Base-by-base conservation (phyloP, 2,888 invertebrate genomes). In the Eustalomyia histrio region DNA sequence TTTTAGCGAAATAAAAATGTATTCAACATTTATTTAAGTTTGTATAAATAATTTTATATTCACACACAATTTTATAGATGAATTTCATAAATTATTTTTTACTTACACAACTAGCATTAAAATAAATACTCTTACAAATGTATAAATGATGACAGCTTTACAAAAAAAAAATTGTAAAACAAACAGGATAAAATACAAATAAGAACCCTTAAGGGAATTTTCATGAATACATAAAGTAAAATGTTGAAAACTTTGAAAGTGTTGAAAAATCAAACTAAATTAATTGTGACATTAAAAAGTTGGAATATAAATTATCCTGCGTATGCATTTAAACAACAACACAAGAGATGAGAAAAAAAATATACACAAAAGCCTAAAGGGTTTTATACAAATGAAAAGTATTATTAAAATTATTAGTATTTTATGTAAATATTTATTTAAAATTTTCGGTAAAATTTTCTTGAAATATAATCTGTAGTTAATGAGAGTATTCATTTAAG, bases 191-290 rank as follows among this genome's bases (percentile, higher is more conserved):
- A 72, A 43, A 39, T 67, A 33, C 57, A 52, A 14, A 35, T 69
- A 24, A 39, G n/a, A n/a, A 5, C 14, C 64, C 73, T 69, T 43
- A 29, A 29, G 68, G 74, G 43, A 14, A 24, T 43, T 43, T 58
- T 7, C 50, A 18, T n/a, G 7, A 50, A 55, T 33, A 17, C 43
- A 55, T 39, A 67, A 29, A 65, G 17, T n/a, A 60, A n/a, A 47
- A 47, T 47, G 43, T 47, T 47, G 10, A 9, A 63, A 79, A 53
- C 18, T 16, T 24, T 50, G 33, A 55, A 72, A 73, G 79, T 79
- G 79, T 79, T 79, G 74, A 79, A 74, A 69, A 53, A 60, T 64
- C 64, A 53, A 69, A 74, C 9, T 57, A 35, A 74, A 79, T 69
- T 74, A 69, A 64, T 64, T 74, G 69, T 53, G 79, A 69, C 67